A percentile compares a stretch with the other conserved stretches of the same genome.
Conservation (phyloP, 2,113 vertebrate species). For the Delphinus delphis region DNA sequence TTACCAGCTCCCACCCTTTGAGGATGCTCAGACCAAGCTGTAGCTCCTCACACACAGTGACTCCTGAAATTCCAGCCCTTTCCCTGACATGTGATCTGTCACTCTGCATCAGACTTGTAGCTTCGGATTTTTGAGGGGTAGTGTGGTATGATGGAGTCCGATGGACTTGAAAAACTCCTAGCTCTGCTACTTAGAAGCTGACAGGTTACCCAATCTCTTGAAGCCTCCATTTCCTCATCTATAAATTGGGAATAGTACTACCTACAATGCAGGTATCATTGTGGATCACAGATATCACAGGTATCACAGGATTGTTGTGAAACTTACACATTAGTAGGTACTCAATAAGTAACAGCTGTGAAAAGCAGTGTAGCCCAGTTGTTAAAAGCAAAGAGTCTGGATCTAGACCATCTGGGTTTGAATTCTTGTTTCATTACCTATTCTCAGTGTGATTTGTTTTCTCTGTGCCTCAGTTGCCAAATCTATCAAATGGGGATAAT, state of each 20-base stretch:
- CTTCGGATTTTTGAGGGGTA: neutral
- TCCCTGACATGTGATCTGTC: neutral
- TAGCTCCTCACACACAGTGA: neutral
- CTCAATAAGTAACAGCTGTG: neutral
- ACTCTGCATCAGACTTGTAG: neutral
- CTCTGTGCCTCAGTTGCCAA: neutral
- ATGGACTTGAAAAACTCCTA: neutral
- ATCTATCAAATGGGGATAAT: neutral
- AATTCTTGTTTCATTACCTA: neutral
- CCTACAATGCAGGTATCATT: neutral
- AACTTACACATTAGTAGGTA: neutral
- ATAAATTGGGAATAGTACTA: neutral
- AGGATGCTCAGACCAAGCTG: neutral
- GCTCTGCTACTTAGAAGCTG: neutral
- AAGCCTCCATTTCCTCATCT: neutral
- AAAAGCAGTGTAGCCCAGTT: neutral
- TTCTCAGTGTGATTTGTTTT: neutral
- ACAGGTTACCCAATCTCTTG: neutral
- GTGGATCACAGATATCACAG: neutral
- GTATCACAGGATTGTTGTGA: neutral
- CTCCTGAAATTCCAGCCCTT: neutral
- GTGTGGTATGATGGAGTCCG: neutral
- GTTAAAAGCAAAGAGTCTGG: neutral
- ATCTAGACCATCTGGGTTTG: neutral
- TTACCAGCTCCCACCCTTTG: neutral